Conservation (phyloP, 2,888 invertebrate genomes). For the Caenorhabditis wallacei region DNA sequence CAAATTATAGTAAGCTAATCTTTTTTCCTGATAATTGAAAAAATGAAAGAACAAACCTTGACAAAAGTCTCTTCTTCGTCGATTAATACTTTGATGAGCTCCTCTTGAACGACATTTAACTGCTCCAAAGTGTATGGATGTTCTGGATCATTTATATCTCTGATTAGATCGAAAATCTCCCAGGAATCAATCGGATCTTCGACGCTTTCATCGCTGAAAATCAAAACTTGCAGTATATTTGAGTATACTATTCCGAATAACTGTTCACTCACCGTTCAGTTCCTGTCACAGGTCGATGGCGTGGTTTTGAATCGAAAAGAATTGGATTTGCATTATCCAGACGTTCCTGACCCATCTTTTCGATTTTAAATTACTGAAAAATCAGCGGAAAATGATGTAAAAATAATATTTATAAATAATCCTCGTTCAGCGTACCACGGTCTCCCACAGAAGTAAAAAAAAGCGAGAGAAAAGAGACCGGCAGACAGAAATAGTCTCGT, state of each 20-base stretch:
- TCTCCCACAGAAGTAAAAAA: too few species aligned
- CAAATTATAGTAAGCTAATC: too few species aligned
- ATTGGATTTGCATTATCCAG: constrained; percentile 74
- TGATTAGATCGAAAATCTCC: constrained; percentile 89
- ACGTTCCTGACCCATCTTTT: constrained; percentile 64
- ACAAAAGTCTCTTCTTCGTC: constrained; percentile 75
- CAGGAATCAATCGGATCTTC: constrained; percentile 80
- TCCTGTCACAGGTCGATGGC: constrained; percentile 59
- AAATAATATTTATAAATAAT: constrained; percentile 18
- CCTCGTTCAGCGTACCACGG: too few species aligned
- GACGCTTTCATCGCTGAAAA: constrained; percentile 66
- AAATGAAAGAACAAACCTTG: constrained; percentile 66
- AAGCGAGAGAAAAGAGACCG: too few species aligned
- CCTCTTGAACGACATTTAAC: constrained; percentile 92
- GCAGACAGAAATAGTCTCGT: too few species aligned
- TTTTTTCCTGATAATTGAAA: too few species aligned
- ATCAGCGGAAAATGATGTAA: constrained; percentile 27
- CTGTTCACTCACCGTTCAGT: constrained; percentile 43
- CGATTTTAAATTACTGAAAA: constrained; percentile 4
- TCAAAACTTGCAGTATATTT: too few species aligned
- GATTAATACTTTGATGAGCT: constrained; percentile 77
- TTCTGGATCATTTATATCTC: constrained; percentile 97
- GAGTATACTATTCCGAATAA: neutral
- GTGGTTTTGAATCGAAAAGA: constrained; percentile 63
- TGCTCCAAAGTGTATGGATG: constrained; percentile 97